These are phyloP conservation scores for Camponotus vicinus DNA, from an alignment of 1,140 invertebrate species.

Conservation along the genomic window DNA sequence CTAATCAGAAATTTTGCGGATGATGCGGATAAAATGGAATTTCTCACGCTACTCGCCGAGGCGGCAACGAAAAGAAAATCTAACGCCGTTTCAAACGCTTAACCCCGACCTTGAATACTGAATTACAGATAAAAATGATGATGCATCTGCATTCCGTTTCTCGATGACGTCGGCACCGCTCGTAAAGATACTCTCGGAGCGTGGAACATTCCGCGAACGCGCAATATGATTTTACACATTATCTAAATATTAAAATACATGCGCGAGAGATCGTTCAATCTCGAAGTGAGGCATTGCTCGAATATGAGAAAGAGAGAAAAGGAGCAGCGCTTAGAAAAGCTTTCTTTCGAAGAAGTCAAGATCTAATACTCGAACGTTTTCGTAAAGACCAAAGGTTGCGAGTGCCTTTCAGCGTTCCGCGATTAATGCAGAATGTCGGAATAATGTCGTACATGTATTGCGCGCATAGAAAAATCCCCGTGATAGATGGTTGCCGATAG, in stretches of 20 bases:
- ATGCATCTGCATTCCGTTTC: constrained; percentile 48
- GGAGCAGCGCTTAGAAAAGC: not conserved
- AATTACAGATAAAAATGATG: constrained; percentile 24
- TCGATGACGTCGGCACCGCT: constrained; percentile 35
- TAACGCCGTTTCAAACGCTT: constrained; percentile 12
- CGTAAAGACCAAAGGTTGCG: constrained; percentile 29
- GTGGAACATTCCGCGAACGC: not conserved
- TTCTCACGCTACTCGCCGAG: constrained; percentile 14
- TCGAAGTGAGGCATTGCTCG: not conserved
- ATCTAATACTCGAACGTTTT: constrained; percentile 16
- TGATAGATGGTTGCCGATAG: constrained; percentile 2
- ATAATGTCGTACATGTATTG: constrained; percentile 33
- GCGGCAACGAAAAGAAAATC: not conserved
- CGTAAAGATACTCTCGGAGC: constrained; percentile 1
- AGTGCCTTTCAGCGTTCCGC: constrained; percentile 4
- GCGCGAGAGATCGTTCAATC: not conserved
- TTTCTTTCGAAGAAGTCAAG: not conserved
- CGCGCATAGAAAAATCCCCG: not conserved
- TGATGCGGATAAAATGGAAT: constrained; percentile 14
- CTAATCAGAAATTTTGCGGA: not conserved
- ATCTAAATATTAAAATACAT: not conserved
- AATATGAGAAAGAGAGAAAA: not conserved
- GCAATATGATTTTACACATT: constrained; percentile 1
- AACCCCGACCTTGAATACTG: constrained; percentile 41
- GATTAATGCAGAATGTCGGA: constrained; percentile 33